Conservation (phyloP, 2,113 vertebrate species). For the Mirounga angustirostris region DNA sequence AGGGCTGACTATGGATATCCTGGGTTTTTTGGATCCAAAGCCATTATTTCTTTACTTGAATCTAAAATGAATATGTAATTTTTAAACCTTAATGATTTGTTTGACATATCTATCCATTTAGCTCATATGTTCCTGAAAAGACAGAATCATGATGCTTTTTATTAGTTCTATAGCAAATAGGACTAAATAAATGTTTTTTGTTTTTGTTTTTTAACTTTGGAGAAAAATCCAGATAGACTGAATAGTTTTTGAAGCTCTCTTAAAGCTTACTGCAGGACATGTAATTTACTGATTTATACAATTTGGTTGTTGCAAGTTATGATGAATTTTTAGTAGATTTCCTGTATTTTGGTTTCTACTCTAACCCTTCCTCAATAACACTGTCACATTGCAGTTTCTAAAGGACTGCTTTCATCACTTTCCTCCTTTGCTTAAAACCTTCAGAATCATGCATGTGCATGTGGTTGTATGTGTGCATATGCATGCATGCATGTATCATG, state of each 20-base stretch:
- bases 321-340: slow-evolving; percentile 4
- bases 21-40: not conserved
- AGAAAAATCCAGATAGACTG: not conserved
- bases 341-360: not conserved
- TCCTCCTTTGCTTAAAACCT: not conserved
- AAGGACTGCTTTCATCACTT: not conserved
- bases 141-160: slow-evolving; percentile 17
- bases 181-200: slow-evolving; percentile 35
- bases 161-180: not conserved
- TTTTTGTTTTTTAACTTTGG: not conserved
- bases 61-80: not conserved
- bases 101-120: slow-evolving; percentile 17
- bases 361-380: not conserved
- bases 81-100: slow-evolving; percentile 22
- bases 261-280: not conserved
- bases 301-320: slow-evolving; percentile 37
- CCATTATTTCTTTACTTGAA: slow-evolving; percentile 16
- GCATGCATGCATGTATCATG: not conserved
- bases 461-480: not conserved
- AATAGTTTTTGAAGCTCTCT: slow-evolving; percentile 45
- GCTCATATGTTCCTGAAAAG: not conserved
- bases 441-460: not conserved
- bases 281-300: slow-evolving; percentile 6
- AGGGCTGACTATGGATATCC: not conserved
- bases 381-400: not conserved